Conservation (phyloP, 2,797 vertebrate species). For the Myotis pilosus region DNA sequence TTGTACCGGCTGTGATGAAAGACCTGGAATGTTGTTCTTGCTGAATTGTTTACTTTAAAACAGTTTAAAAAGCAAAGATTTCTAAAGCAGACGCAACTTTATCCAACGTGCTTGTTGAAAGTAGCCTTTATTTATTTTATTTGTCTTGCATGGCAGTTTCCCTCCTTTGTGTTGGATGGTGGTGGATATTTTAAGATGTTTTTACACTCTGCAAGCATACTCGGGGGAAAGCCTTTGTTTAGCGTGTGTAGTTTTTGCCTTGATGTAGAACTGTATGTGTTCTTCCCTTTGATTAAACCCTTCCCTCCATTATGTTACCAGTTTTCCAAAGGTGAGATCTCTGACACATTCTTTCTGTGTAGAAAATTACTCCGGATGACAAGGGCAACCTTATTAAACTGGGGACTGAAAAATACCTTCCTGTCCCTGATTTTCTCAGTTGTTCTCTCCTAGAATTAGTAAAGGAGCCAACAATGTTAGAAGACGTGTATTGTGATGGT, state of each 20-base stretch:
- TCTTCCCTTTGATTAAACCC: not conserved
- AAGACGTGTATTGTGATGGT: not conserved
- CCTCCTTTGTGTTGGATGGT: conserved; percentile 76
- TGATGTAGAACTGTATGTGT: not conserved
- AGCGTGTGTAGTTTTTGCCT: not conserved
- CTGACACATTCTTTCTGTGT: not conserved
- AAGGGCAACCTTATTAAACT: not conserved
- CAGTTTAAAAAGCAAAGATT: conserved; percentile 53
- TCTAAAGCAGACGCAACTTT: conserved; percentile 9
- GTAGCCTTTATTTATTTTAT: conserved; percentile 63
- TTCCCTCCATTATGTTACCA: not conserved
- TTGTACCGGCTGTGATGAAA: not conserved
- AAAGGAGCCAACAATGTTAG: not conserved
- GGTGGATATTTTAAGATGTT: conserved; percentile 70
- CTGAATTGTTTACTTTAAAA: conserved; percentile 51
- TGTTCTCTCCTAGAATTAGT: not conserved
- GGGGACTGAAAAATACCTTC: not conserved
- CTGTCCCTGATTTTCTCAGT: not conserved
- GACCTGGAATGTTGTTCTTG: not conserved
- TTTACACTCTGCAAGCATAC: conserved; percentile 20
- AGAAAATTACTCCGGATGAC: not conserved
- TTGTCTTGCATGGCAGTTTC: conserved; percentile 80
- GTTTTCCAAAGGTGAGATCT: not conserved
- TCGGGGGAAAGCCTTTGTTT: conserved; percentile 53
- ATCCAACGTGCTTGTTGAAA: conserved; percentile 54